Percentiles rank a stretch among this genome's conserved stretches.
Evolutionary conservation across 1,140 invertebrate species (phyloP).

Genomic region (Cydia strobilella): DNA sequence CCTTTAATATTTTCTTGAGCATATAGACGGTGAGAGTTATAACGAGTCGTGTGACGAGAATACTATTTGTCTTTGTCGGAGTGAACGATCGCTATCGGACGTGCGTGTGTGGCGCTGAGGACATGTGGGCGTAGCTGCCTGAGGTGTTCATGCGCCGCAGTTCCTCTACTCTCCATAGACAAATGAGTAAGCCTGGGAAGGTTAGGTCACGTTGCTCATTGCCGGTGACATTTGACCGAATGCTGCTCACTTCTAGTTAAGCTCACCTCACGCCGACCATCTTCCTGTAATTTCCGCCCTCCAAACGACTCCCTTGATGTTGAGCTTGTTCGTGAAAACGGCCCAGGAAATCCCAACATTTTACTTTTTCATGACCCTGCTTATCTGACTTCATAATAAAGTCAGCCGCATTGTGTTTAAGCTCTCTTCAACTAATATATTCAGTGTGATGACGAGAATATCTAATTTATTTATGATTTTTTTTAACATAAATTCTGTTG

Average conservation of each 20-base stretch:
- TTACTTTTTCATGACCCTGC: conserved; percentile 54
- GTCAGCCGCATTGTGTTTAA: conserved; percentile 41
- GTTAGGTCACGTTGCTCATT: conserved; percentile 47
- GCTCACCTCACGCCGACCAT: conserved; percentile 48
- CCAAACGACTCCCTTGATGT: conserved; percentile 57
- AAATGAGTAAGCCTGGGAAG: conserved; percentile 45
- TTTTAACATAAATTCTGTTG: too few species aligned
- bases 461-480: conserved; percentile 35
- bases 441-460: conserved; percentile 27
- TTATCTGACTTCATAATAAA: conserved; percentile 49
- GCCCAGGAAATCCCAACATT: conserved; percentile 51
- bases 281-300: conserved; percentile 59
- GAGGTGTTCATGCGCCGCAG: conserved; percentile 40
- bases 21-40: conserved; percentile 17
- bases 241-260: conserved; percentile 48
- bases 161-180: conserved; percentile 40
- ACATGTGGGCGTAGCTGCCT: conserved; percentile 22
- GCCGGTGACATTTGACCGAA: conserved; percentile 54
- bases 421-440: conserved; percentile 35
- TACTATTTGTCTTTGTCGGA: conserved; percentile 41
- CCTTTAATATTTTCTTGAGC: conserved; percentile 22
- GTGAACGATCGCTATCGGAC: conserved; percentile 38
- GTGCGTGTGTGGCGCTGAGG: conserved; percentile 29
- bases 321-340: conserved; percentile 47
- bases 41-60: conserved; percentile 33